Percentiles rank a stretch among this genome's conserved stretches.
phyloP scores from a whole-genome alignment of 2,888 invertebrate genomes.

The Mylabris sibirica region DNA sequence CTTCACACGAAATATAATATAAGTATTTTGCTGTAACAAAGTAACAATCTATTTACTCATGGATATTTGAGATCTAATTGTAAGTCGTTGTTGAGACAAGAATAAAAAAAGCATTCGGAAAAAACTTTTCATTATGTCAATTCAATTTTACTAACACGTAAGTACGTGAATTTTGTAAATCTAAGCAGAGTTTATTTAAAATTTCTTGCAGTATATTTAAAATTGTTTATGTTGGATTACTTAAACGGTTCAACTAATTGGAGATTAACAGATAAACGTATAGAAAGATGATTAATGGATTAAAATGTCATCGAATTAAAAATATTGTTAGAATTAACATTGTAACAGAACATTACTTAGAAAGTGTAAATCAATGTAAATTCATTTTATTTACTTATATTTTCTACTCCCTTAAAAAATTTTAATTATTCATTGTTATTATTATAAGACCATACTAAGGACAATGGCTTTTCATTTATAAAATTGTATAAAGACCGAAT shows the following conservation, averaged over 20 bases:
- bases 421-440: conserved; percentile 22
- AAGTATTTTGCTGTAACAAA: conserved; percentile 29
- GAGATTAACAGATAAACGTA: conserved; percentile 10
- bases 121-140: conserved; percentile 37
- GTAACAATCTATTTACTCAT: conserved; percentile 35
- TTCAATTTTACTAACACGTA: conserved; percentile 42
- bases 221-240: conserved; percentile 9
- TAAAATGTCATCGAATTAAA: conserved; percentile 3
- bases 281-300: conserved; percentile 7
- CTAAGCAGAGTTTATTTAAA: conserved; percentile 17
- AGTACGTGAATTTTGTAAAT: conserved; percentile 46
- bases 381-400: conserved; percentile 18
- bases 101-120: conserved; percentile 24
- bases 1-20: background rate
- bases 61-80: conserved; percentile 23
- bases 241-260: conserved; percentile 10
- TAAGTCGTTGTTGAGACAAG: conserved; percentile 10
- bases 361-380: conserved; percentile 23
- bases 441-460: background rate
- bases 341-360: background rate
- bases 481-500: background rate
- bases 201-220: background rate
- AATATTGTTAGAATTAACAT: background rate
- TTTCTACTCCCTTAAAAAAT: background rate
- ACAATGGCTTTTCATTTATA: background rate